These are phyloP conservation scores for Acanthopagrus latus DNA, from an alignment of 2,797 vertebrate genomes.

Conservation along the genomic window DNA sequence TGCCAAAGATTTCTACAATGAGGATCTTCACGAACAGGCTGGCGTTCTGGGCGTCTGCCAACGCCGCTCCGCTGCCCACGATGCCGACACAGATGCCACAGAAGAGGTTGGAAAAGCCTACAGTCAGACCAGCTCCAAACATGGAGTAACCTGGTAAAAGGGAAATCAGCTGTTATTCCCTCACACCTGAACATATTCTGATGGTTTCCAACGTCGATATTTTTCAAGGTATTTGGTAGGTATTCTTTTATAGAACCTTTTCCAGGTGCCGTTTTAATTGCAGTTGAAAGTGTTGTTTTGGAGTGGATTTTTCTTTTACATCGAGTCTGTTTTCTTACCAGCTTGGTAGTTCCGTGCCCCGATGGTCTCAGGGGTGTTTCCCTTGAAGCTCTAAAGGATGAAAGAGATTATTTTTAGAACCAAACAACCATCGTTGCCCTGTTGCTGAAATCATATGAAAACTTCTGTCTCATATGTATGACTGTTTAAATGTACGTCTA, in stretches of 20 bases:
- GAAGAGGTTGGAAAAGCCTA: slow-evolving; percentile 99
- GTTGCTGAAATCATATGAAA: not conserved
- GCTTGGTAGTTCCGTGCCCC: slow-evolving; percentile 95
- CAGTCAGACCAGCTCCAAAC: slow-evolving; percentile 98
- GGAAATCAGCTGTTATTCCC: not conserved
- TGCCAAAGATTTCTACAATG: slow-evolving; percentile 99
- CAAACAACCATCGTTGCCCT: not conserved
- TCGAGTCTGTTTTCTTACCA: slow-evolving; percentile 81
- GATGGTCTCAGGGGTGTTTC: slow-evolving; percentile 91
- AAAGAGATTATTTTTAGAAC: slow-evolving; percentile 42
- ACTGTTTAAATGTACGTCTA: not conserved
- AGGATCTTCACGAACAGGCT: slow-evolving; percentile 99
- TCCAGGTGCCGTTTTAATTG: not conserved
- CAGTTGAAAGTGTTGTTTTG: not conserved
- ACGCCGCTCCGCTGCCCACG: slow-evolving; percentile 96
- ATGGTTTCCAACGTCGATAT: too few relatives aligned
- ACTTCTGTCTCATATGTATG: not conserved
- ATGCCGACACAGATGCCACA: slow-evolving; percentile 99
- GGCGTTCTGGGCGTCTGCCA: slow-evolving; percentile 97
- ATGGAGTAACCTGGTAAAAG: slow-evolving; percentile 92
- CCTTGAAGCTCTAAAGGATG: slow-evolving; percentile 88
- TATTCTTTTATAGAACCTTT: not conserved
- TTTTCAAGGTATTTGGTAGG: too few relatives aligned
- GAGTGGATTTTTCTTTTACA: not conserved
- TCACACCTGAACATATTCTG: too few relatives aligned